Percentiles rank a stretch among this genome's conserved stretches.
These are phyloP conservation scores for Glaucidium brasilianum DNA, from an alignment of 2,113 vertebrate species.

Conservation along the genomic window DNA sequence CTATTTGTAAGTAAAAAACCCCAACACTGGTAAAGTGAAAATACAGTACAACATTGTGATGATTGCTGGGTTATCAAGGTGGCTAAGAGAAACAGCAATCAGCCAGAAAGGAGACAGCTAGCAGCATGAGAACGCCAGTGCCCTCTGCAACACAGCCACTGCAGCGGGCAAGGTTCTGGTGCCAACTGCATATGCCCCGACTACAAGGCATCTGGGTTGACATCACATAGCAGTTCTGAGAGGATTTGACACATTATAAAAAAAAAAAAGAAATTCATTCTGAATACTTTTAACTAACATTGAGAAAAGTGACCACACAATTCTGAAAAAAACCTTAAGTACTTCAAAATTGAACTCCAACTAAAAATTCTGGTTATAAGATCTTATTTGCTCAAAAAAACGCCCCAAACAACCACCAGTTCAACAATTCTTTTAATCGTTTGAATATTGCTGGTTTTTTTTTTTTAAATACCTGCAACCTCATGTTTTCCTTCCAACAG, in stretches of 20 bases:
- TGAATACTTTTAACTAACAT: neutral
- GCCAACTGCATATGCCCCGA: rapidly evolving
- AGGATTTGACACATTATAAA: neutral
- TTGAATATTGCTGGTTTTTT: neutral
- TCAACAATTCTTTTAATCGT: neutral
- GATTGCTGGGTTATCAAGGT: neutral
- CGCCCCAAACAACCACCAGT: neutral
- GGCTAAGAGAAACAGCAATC: neutral
- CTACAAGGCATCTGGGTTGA: neutral
- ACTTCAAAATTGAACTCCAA: neutral
- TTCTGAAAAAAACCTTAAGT: neutral
- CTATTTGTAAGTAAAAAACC: neutral
- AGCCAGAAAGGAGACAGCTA: neutral
- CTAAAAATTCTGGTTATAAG: neutral
- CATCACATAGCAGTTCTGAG: neutral
- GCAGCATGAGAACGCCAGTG: neutral
- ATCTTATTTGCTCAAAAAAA: neutral
- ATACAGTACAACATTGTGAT: neutral
- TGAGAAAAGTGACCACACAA: neutral
- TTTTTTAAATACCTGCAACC: neutral
- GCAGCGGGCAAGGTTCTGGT: neutral
- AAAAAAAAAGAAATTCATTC: too few relatives aligned
- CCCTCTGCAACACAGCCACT: neutral
- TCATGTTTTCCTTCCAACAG: neutral
- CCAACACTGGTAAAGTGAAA: neutral